Conservation (phyloP, 1,140 invertebrate species). For the Hermetia illucens region DNA sequence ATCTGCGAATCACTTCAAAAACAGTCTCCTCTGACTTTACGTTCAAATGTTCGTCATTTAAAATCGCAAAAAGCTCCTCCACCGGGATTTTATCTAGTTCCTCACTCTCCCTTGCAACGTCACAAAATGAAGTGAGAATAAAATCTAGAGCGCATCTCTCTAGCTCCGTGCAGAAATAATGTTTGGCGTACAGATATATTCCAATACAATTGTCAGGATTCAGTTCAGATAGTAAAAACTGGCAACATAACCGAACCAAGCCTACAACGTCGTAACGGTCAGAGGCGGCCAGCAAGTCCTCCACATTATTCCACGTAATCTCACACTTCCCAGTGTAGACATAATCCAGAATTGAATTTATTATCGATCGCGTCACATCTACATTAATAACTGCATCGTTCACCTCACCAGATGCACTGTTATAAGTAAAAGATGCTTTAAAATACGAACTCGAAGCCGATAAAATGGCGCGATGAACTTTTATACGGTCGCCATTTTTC, state of each 20-base stretch:
- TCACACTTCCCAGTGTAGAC: conserved; percentile 47
- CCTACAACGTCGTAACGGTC: conserved; percentile 48
- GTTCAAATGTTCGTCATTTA: conserved; percentile 48
- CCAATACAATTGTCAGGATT: conserved; percentile 46
- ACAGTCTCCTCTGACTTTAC: conserved; percentile 50
- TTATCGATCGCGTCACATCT: conserved; percentile 33
- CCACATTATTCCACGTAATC: conserved; percentile 43
- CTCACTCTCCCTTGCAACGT: conserved; percentile 34
- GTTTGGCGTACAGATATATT: conserved; percentile 54
- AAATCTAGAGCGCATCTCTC: conserved; percentile 35
- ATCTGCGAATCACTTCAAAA: conserved; percentile 47
- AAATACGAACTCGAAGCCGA: conserved; percentile 53
- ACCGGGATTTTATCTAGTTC: conserved; percentile 37
- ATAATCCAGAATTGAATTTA: conserved; percentile 45
- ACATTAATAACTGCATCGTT: conserved; percentile 37
- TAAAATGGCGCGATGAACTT: conserved; percentile 48
- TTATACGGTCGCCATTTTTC: conserved; percentile 43
- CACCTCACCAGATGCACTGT: conserved; percentile 36
- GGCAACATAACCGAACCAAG: conserved; percentile 48
- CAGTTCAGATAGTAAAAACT: conserved; percentile 36
- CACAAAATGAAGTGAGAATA: conserved; percentile 36
- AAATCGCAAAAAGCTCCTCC: conserved; percentile 38
- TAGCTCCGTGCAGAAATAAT: conserved; percentile 47
- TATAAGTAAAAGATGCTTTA: conserved; percentile 44
- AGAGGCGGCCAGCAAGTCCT: conserved; percentile 40